Evolutionary conservation across 2,113 vertebrate genomes (phyloP).

Genomic region (Camarhynchus parvulus): DNA sequence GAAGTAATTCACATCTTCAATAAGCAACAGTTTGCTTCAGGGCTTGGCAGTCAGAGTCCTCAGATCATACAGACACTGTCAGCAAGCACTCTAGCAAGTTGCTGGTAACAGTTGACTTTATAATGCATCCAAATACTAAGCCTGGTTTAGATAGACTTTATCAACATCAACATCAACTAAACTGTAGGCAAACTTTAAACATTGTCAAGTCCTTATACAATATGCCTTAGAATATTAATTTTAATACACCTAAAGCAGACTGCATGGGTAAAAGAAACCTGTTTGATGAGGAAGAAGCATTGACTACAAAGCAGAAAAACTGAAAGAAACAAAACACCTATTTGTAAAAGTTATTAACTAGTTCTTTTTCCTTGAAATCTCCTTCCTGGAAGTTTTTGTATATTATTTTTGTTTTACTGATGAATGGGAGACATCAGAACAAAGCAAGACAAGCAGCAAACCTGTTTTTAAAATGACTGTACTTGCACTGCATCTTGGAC

Average conservation of each 20-base stretch:
- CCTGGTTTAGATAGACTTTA: background rate
- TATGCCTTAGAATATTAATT: background rate
- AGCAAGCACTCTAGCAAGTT: background rate
- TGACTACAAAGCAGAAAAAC: background rate
- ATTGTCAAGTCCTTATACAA: background rate
- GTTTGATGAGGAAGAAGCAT: background rate
- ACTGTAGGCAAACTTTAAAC: background rate
- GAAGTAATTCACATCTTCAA: background rate
- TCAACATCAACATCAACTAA: background rate
- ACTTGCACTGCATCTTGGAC: background rate
- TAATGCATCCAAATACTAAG: background rate
- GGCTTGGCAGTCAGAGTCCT: background rate
- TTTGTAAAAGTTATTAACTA: background rate
- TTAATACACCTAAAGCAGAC: background rate
- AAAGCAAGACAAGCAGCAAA: background rate
- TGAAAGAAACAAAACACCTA: background rate
- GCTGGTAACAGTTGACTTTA: background rate
- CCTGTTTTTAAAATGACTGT: background rate
- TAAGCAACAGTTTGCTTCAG: background rate
- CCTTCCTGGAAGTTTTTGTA: background rate
- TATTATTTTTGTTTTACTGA: constrained; percentile 1
- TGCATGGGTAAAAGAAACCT: background rate
- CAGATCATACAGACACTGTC: background rate
- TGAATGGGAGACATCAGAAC: constrained; percentile 15
- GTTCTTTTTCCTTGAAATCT: constrained; percentile 7